Percentiles rank a stretch among this genome's conserved stretches.
These are phyloP conservation scores for Xenus cinereus DNA, from an alignment of 2,113 vertebrate species.

Conservation along the genomic window DNA sequence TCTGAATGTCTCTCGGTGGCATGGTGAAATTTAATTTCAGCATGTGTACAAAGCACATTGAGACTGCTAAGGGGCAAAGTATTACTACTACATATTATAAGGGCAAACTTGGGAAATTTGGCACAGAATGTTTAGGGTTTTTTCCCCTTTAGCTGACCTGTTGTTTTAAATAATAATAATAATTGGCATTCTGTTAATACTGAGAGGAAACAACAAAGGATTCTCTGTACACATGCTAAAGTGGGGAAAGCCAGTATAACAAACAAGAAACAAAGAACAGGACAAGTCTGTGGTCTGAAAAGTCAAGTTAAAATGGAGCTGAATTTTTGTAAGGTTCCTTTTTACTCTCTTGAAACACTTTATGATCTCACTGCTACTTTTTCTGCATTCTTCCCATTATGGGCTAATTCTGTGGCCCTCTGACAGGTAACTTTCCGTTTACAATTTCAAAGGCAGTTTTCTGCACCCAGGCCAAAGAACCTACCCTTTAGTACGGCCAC, in stretches of 20 bases:
- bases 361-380: background rate
- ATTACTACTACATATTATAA: background rate
- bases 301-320: background rate
- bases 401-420: background rate
- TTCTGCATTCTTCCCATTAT: background rate
- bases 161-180: background rate
- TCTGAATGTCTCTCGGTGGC: background rate
- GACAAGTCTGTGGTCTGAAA: background rate
- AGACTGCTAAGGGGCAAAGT: background rate
- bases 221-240: background rate
- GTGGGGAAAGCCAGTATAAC: background rate
- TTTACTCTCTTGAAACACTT: background rate
- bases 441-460: background rate
- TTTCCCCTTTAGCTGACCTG: background rate
- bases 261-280: background rate
- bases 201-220: background rate
- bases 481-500: accelerated
- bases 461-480: background rate
- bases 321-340: background rate
- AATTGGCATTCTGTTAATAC: background rate
- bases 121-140: background rate
- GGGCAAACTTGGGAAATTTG: background rate
- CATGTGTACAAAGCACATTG: background rate
- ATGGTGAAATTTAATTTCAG: background rate
- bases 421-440: background rate